Percentiles rank a stretch among this genome's conserved stretches.
These are phyloP conservation scores for Yponomeuta plumbellus DNA, from an alignment of 2,888 invertebrate genomes.

Conservation along the genomic window DNA sequence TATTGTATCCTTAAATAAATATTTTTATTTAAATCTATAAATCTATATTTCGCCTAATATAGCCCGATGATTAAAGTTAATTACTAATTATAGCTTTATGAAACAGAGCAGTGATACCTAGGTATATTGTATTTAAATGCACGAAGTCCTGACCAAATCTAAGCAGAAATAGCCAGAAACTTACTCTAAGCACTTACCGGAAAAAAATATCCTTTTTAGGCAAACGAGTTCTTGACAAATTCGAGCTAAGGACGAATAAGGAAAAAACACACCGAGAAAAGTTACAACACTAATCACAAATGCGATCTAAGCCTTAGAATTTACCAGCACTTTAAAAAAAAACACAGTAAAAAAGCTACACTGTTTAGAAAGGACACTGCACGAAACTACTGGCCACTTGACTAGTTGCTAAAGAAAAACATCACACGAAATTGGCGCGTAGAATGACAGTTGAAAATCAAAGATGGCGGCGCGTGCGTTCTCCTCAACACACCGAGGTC, in stretches of 20 bases:
- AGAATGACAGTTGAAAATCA: slow-evolving; percentile 39
- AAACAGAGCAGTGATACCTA: not conserved
- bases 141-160: too few species aligned
- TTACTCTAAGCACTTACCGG: slow-evolving; percentile 30
- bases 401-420: slow-evolving; percentile 19
- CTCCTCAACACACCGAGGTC: slow-evolving; percentile 61
- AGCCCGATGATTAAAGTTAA: too few species aligned
- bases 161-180: not conserved
- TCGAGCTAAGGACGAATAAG: slow-evolving; percentile 31
- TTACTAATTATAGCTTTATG: too few species aligned
- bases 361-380: not conserved
- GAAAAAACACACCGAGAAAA: slow-evolving; percentile 28
- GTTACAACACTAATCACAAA: slow-evolving; percentile 43
- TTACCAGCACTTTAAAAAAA: not conserved
- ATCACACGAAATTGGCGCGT: slow-evolving; percentile 45
- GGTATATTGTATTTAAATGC: too few species aligned
- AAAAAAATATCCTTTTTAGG: slow-evolving; percentile 33
- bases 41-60: too few species aligned
- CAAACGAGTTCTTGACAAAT: slow-evolving; percentile 33
- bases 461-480: slow-evolving; percentile 51
- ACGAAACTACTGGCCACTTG: slow-evolving; percentile 10
- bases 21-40: too few species aligned
- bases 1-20: too few species aligned
- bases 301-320: slow-evolving; percentile 21
- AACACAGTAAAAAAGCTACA: not conserved